phyloP scores from a whole-genome alignment of 2,888 invertebrate species.

The Timema cristinae region DNA sequence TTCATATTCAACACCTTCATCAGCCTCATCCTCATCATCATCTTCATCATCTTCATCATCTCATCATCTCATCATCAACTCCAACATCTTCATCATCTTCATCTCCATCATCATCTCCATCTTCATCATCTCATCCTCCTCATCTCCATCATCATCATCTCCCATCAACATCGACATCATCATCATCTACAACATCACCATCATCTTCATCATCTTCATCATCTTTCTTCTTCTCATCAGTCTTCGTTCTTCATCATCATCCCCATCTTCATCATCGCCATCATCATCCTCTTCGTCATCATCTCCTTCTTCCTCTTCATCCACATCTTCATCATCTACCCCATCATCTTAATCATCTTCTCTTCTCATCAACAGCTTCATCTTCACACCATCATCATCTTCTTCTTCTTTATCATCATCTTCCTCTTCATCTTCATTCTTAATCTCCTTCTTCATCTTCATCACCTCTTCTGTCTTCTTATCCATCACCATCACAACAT shows the following conservation, averaged over 20 bases:
- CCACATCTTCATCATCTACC: background rate
- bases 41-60: constrained; percentile 15
- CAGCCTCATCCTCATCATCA: constrained; percentile 18
- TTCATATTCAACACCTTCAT: constrained; percentile 16
- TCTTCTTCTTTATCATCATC: background rate
- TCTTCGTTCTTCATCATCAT: background rate
- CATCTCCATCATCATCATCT: constrained; percentile 4
- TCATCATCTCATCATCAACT: constrained; percentile 21
- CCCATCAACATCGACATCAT: constrained; percentile 1
- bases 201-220: constrained; percentile 2
- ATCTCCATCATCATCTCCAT: constrained; percentile 7
- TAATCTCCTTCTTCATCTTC: background rate
- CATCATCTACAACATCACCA: constrained; percentile 4
- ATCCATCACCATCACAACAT: constrained; percentile 24
- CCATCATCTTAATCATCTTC: constrained; percentile 5
- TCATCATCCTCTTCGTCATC: background rate
- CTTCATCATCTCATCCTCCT: background rate
- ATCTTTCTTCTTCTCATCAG: background rate
- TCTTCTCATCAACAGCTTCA: background rate
- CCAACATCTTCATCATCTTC: constrained; percentile 17
- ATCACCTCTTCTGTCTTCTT: background rate
- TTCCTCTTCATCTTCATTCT: background rate
- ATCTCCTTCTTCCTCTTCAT: background rate
- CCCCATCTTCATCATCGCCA: too few relatives aligned
- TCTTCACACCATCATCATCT: background rate